Conservation (phyloP, 2,113 vertebrate genomes). For the Phyllostomus hastatus region DNA sequence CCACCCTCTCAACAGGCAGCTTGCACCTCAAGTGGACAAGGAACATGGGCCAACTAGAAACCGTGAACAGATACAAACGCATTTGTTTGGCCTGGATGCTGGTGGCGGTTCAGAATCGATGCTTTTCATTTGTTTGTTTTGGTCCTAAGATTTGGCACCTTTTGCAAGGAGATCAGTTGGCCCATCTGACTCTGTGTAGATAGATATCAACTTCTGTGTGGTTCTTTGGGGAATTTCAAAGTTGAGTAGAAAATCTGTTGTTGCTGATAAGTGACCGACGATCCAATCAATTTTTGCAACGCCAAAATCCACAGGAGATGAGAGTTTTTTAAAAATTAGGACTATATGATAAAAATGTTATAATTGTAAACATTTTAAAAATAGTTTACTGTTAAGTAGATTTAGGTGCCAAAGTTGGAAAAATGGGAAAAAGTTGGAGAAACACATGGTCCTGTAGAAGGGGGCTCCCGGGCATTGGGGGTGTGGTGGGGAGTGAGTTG, state of each 20-base stretch:
- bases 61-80: not conserved
- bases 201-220: not conserved
- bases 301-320: not conserved
- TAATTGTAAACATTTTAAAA: not conserved
- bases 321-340: not conserved
- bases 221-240: constrained; percentile 4
- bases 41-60: not conserved
- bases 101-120: not conserved
- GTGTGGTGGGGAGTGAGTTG: not conserved
- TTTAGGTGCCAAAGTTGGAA: not conserved
- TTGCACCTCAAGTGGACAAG: not conserved
- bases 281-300: not conserved
- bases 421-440: not conserved
- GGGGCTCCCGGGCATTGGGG: not conserved
- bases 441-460: not conserved
- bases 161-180: not conserved
- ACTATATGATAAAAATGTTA: not conserved
- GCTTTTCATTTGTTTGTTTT: constrained; percentile 9
- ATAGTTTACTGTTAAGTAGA: not conserved
- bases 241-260: not conserved
- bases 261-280: not conserved
- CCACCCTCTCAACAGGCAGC: not conserved
- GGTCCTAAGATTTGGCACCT: not conserved
- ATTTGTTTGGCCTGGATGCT: not conserved
- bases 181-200: not conserved